Conservation (phyloP, 2,888 invertebrate species). For the Leucophenga montana region DNA sequence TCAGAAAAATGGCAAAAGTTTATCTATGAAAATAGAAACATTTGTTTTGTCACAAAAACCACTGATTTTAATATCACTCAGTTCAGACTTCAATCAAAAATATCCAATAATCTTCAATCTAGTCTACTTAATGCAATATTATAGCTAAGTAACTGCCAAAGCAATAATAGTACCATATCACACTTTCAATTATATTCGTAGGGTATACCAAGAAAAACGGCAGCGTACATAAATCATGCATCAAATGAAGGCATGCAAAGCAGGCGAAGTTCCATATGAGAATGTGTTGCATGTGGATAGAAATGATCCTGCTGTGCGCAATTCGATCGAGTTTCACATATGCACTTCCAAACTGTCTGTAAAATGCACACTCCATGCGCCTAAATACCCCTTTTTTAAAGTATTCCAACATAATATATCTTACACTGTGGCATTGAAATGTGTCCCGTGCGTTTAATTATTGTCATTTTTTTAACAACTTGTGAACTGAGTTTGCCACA, state of each 20-base stretch:
- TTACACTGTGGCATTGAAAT: constrained; percentile 49
- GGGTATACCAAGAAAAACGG: not conserved
- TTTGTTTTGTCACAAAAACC: no score
- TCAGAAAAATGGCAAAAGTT: no score
- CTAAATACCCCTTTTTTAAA: constrained; percentile 1
- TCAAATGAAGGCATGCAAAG: not conserved
- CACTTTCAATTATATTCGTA: no score
- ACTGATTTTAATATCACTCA: no score
- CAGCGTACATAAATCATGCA: constrained; percentile 16
- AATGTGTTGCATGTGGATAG: not conserved
- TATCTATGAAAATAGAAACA: no score
- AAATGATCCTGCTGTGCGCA: constrained; percentile 37
- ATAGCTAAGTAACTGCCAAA: no score
- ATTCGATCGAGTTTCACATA: constrained; percentile 45
- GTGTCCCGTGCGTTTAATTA: constrained; percentile 68
- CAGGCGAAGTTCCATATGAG: not conserved
- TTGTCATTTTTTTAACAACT: constrained; percentile 47
- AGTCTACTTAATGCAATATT: no score
- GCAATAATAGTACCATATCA: no score
- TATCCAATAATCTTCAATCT: no score
- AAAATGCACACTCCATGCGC: constrained; percentile 3
- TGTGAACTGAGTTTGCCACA: constrained; percentile 14
- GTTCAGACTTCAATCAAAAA: no score
- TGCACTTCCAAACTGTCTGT: not conserved
- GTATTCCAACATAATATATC: not conserved